Evolutionary conservation across 2,888 invertebrate genomes (phyloP), one percentile per base, ranked within the genome.

Genomic region (Reticulitermes lucifugus): DNA sequence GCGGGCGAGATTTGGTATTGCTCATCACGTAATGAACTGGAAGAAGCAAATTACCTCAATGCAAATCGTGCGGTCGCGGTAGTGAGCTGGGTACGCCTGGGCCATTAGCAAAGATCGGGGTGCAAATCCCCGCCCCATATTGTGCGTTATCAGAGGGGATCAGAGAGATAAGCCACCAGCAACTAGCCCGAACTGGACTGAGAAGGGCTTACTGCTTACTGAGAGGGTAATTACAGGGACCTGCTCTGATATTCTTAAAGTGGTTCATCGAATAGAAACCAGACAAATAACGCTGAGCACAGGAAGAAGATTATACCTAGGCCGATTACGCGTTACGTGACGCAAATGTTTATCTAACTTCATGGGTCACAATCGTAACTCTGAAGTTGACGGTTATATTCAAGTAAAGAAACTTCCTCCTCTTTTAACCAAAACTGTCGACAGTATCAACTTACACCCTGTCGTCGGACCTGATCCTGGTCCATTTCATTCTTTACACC

Each of bases 1-100:
- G 25, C 46, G 46, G 77, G n/a, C 46, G 73, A 43, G 73, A 35
- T 73, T 73, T 73, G 41, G 73, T 73, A 41, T 43, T 79, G n/a
- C 79, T 22, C n/a, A 46, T 43, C 51, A 51, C 21, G 80, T 80
- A 80, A 80, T 80, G 80, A 80, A 80, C 55, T 29, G 60, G 80
- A 80, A 60, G 60, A 60, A 60, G 59, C 35, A 80, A 80, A 59
- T 80, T 55, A 35, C 80, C 29, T 51, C 55, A 35, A 60, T 80
- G 80, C 80, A 80, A 80, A 80, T 80, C 80, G 80, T 59, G 59
- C 41, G 46, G 79, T 79, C 51, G 21, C n/a, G 51, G n/a, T 79
- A n/a, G 35, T 21, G 46, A 51, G 51, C 14, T 79, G 51, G 65
- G 1, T 65, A 5, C 65, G n/a, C 46, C 25, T 51, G 5, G 60